Evolutionary conservation across 2,888 invertebrate genomes (phyloP).

Genomic region (Agrypnus murinus): DNA sequence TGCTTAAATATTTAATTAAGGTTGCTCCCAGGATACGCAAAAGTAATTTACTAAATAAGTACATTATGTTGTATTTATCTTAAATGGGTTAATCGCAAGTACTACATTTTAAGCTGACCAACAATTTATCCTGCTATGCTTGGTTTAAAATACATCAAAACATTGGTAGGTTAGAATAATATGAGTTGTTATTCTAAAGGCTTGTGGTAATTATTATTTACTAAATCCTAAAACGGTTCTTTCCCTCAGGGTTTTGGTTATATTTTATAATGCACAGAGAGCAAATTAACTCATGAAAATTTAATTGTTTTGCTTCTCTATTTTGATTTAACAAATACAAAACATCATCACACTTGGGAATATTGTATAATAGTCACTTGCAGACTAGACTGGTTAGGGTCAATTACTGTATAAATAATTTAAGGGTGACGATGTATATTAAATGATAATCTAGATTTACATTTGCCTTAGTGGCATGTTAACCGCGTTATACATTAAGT

Average conservation of each 20-base stretch:
- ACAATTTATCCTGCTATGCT: too few relatives aligned
- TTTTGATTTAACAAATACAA: background rate
- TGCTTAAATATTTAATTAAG: too few relatives aligned
- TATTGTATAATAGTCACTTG: background rate
- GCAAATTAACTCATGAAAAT: background rate
- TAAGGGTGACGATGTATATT: background rate
- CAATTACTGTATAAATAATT: background rate
- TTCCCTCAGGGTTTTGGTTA: background rate
- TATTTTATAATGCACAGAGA: background rate
- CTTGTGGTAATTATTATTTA: background rate
- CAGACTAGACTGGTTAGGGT: background rate
- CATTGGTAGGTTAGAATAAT: too few relatives aligned
- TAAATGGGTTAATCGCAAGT: too few relatives aligned
- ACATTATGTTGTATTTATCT: too few relatives aligned
- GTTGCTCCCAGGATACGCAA: too few relatives aligned
- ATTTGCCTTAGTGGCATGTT: too few relatives aligned
- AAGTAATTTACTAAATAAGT: too few relatives aligned
- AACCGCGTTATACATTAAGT: too few relatives aligned
- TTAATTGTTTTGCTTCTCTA: background rate
- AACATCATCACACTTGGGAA: background rate
- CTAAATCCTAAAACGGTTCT: background rate
- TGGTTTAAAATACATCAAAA: too few relatives aligned
- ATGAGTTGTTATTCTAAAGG: background rate
- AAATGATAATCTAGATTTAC: background rate
- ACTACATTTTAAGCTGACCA: too few relatives aligned